Conservation (phyloP, 2,888 invertebrate genomes). For the Eristalis intricaria region DNA sequence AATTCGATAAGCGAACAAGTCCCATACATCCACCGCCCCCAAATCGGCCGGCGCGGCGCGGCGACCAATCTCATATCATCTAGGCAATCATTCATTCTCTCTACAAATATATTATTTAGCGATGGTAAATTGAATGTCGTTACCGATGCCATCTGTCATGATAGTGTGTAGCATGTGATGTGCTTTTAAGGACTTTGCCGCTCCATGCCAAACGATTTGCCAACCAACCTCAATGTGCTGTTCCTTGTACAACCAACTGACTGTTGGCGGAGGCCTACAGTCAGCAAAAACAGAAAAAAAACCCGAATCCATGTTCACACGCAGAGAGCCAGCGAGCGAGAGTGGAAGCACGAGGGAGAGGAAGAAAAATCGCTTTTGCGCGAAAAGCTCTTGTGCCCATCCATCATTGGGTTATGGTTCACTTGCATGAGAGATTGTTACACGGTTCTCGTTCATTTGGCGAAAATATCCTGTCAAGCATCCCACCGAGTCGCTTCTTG, state of each 20-base stretch:
- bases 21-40: background rate
- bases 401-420: constrained; percentile 64
- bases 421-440: constrained; percentile 39
- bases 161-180: constrained; percentile 68
- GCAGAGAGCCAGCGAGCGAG: constrained; percentile 7
- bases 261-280: background rate
- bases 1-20: constrained; percentile 64
- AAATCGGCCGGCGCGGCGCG: no score
- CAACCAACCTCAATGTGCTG: constrained; percentile 47
- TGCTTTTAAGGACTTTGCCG: constrained; percentile 63
- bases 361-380: constrained; percentile 61
- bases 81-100: constrained; percentile 65
- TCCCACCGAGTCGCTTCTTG: background rate
- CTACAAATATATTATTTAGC: constrained; percentile 71
- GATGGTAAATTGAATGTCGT: constrained; percentile 71
- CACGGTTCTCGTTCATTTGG: constrained; percentile 13
- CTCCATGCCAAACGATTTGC: constrained; percentile 39
- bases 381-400: constrained; percentile 64
- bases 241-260: constrained; percentile 24
- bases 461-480: constrained; percentile 40
- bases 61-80: constrained; percentile 46
- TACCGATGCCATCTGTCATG: constrained; percentile 72
- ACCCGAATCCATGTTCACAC: background rate
- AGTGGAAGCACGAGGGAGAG: background rate
- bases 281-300: background rate